These are phyloP conservation scores for Hypomecis atomaria DNA, from an alignment of 2,888 invertebrate species.

Conservation along the genomic window DNA sequence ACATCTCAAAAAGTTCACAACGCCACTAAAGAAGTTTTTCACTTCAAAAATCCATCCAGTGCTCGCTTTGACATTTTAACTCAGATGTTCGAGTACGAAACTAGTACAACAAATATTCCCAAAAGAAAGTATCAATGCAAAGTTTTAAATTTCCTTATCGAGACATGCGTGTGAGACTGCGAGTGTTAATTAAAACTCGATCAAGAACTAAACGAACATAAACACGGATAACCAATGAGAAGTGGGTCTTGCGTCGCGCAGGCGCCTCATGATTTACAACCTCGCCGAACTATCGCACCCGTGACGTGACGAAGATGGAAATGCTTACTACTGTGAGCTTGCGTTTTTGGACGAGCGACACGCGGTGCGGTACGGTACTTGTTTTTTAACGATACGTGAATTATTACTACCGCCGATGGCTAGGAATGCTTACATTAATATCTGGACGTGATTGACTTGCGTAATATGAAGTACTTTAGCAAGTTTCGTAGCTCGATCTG, in stretches of 20 bases:
- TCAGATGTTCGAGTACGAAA: too few relatives aligned
- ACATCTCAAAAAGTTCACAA: too few relatives aligned
- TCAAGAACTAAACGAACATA: slow-evolving; percentile 1
- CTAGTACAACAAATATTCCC: too few relatives aligned
- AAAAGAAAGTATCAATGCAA: too few relatives aligned
- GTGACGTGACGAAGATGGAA: slow-evolving; percentile 41
- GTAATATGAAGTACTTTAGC: too few relatives aligned
- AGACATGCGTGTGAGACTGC: too few relatives aligned
- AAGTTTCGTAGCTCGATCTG: too few relatives aligned
- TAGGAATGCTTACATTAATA: slow-evolving; percentile 17
- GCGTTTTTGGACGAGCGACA: slow-evolving; percentile 18
- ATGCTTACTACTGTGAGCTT: slow-evolving; percentile 11
- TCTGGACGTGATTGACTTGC: neutral
- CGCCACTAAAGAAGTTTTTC: too few relatives aligned
- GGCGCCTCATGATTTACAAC: slow-evolving; percentile 74
- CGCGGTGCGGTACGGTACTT: slow-evolving; percentile 25
- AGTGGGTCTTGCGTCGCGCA: slow-evolving; percentile 40
- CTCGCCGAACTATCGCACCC: slow-evolving; percentile 62
- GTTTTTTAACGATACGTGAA: slow-evolving; percentile 28
- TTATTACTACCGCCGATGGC: slow-evolving; percentile 5
- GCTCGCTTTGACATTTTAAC: too few relatives aligned
- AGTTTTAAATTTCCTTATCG: too few relatives aligned
- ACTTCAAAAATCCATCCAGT: too few relatives aligned
- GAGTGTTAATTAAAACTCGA: neutral
- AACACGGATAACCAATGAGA: slow-evolving; percentile 15